Base-by-base conservation (phyloP, 2,888 invertebrate genomes). In the Phyto melanocephala region DNA sequence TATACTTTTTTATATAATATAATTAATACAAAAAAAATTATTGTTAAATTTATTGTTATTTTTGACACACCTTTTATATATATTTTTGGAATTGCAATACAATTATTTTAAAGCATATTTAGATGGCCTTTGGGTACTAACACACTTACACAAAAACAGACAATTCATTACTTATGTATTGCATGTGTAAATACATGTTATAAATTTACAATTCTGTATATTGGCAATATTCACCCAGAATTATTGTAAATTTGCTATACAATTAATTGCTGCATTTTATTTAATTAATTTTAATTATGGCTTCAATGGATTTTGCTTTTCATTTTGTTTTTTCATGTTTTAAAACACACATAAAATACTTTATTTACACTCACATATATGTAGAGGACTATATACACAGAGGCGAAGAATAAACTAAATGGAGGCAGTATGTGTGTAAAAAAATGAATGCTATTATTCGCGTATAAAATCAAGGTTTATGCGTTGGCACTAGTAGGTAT, bases 221-320 rank as follows among this genome's bases (percentile, higher is more conserved):
- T 58, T 76, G 68, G 50, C 68, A 76, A 76, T 40, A 47, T 58
- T 76, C 56, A 40, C 28, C 50, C 6, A 58, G 40, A 24, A 60
- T 50, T 50, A 42, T 60, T 76, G 50, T 60, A 76, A 76, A 76
- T 60, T 76, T 68, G 42, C 40, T 58, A 58, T 65, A 35, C 50
- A 45, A 65, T 76, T 71, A 81, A 81, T 72, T 67, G 45, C 67
- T 67, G 76, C 37, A 76, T 77, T 74, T 76, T 71, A 65, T 81
- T 76, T 81, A 81, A 77, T 77, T 81, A 72, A 76, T 72, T 76
- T 77, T 77, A 76, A 81, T 81, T 81, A 72, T 72, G 24, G 81
- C 67, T 70, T 28, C 71, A 54, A 54, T 77, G 71, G 60, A 67
- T 70, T 63, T 58, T 71, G 40, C 24, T 67, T 58, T 45, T 76